Conservation (phyloP, 2,888 invertebrate genomes). For the Lobophora halterata region DNA sequence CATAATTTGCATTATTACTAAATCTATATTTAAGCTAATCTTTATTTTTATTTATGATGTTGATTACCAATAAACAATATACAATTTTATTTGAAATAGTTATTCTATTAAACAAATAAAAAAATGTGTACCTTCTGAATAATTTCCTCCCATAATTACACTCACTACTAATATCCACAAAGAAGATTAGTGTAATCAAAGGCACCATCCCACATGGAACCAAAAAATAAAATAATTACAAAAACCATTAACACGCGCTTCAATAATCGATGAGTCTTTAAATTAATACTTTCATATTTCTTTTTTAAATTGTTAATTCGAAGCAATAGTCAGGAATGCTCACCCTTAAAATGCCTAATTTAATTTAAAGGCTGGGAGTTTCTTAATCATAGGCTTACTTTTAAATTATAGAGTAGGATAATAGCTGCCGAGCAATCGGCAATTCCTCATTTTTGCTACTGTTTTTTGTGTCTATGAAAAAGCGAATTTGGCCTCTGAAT, state of each 20-base stretch:
- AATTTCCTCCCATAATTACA: too few species aligned
- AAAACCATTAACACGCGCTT: slow-evolving; percentile 68
- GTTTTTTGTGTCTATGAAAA: slow-evolving; percentile 62
- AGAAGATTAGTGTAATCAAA: slow-evolving; percentile 22
- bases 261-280: slow-evolving; percentile 66
- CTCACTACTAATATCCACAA: slow-evolving; percentile 17
- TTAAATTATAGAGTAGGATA: slow-evolving; percentile 74
- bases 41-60: too few species aligned
- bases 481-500: slow-evolving; percentile 41
- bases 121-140: too few species aligned
- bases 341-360: slow-evolving; percentile 78
- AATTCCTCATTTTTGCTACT: slow-evolving; percentile 78
- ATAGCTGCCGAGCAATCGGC: slow-evolving; percentile 76
- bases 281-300: slow-evolving; percentile 62
- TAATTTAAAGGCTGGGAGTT: slow-evolving; percentile 80
- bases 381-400: slow-evolving; percentile 76
- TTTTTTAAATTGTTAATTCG: slow-evolving; percentile 61
- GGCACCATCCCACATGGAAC: slow-evolving; percentile 23
- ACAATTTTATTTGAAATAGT: too few species aligned
- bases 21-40: too few species aligned
- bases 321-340: slow-evolving; percentile 56
- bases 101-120: too few species aligned
- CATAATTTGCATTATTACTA: too few species aligned
- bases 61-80: too few species aligned
- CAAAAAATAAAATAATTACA: slow-evolving; percentile 49